These are phyloP conservation scores for Gymnosoma rotundatum DNA, from an alignment of 2,888 invertebrate species.

Conservation along the genomic window DNA sequence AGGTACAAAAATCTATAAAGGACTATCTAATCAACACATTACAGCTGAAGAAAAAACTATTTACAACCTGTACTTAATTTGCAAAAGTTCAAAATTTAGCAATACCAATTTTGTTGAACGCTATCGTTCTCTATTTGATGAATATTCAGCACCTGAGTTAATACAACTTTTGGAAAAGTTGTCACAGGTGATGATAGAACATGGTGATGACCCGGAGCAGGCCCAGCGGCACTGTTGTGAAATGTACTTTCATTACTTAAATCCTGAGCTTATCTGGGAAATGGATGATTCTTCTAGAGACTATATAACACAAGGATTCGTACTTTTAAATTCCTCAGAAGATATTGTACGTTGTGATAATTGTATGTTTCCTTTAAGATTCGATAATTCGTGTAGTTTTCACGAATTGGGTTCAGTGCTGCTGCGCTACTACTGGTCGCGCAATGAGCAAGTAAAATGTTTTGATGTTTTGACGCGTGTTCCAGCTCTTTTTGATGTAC, in stretches of 20 bases:
- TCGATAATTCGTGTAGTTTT: constrained; percentile 79
- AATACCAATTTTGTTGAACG: constrained; percentile 81
- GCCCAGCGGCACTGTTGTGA: constrained; percentile 80
- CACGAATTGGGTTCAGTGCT: constrained; percentile 80
- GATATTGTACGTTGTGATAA: constrained; percentile 79
- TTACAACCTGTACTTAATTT: constrained; percentile 81
- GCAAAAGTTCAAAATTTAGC: constrained; percentile 80
- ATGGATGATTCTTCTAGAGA: constrained; percentile 81
- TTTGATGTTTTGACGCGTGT: constrained; percentile 80
- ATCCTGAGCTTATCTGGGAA: constrained; percentile 82
- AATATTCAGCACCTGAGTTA: constrained; percentile 80
- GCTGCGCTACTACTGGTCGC: constrained; percentile 82
- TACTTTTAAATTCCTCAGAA: constrained; percentile 76
- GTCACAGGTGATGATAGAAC: constrained; percentile 79
- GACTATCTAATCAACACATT: constrained; percentile 73
- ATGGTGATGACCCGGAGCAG: constrained; percentile 78
- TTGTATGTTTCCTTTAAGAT: constrained; percentile 81
- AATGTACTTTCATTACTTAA: constrained; percentile 82
- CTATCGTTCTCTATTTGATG: constrained; percentile 81
- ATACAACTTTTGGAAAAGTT: constrained; percentile 79
- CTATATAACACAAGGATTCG: constrained; percentile 80
- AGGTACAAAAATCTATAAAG: constrained; percentile 32
- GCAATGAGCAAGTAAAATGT: constrained; percentile 81
- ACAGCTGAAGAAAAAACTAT: constrained; percentile 82
- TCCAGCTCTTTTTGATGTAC: constrained; percentile 80